These are phyloP conservation scores for Ia io DNA, from an alignment of 2,113 vertebrate genomes.

Conservation along the genomic window DNA sequence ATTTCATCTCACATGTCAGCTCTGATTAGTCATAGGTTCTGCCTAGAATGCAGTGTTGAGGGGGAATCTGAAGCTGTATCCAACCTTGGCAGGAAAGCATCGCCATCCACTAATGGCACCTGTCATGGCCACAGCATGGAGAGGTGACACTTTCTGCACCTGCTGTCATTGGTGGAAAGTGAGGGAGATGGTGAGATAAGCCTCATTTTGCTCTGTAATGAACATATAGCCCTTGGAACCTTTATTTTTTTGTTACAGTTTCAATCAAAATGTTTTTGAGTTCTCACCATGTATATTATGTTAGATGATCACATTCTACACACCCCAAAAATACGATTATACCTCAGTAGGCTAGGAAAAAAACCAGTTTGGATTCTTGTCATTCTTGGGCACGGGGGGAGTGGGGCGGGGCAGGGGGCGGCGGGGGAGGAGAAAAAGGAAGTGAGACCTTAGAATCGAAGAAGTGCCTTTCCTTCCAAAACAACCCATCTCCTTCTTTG, in stretches of 20 bases:
- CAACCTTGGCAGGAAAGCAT: background rate
- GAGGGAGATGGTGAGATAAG: background rate
- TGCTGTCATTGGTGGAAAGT: background rate
- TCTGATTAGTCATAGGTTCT: conserved; percentile 40
- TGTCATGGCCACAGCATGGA: background rate
- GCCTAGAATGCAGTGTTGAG: background rate
- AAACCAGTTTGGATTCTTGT: background rate
- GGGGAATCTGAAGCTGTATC: background rate
- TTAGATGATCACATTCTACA: background rate
- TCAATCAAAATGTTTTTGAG: background rate
- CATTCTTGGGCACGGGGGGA: background rate
- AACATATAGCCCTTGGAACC: background rate
- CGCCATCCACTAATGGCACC: background rate
- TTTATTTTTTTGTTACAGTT: background rate
- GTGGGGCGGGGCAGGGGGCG: background rate
- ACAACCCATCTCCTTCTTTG: background rate
- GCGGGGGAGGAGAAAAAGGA: background rate
- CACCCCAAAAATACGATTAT: background rate
- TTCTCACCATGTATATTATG: background rate
- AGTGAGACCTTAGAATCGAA: background rate
- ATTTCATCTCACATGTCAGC: conserved; percentile 38
- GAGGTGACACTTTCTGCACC: background rate
- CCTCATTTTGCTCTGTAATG: background rate
- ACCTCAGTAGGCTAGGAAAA: background rate
- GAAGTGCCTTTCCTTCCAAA: background rate